Evolutionary conservation across 1,140 invertebrate genomes (phyloP).

Genomic region (Coenobita brevimanus): DNA sequence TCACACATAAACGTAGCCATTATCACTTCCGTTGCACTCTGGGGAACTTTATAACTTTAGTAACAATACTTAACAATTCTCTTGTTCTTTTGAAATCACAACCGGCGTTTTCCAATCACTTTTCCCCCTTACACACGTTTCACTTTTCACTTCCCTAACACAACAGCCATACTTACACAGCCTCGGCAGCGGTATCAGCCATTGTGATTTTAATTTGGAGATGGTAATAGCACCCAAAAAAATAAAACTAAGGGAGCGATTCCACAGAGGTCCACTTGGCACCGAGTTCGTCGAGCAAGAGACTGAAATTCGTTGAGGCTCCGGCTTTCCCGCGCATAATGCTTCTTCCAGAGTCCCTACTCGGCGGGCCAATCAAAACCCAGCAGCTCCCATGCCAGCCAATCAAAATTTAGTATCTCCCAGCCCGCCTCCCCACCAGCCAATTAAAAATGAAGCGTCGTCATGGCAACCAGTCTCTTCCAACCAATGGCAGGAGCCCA

Average conservation of each 20-base stretch:
- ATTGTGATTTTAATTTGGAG: slow-evolving; percentile 29
- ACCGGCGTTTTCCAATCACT: background rate
- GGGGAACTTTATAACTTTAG: too few species aligned
- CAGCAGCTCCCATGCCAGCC: background rate
- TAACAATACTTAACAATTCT: too few species aligned
- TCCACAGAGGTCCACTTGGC: slow-evolving; percentile 51
- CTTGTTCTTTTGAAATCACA: background rate
- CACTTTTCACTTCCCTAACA: background rate
- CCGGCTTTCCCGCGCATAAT: slow-evolving; percentile 43
- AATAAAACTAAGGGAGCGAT: slow-evolving; percentile 19
- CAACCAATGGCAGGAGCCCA: too few species aligned
- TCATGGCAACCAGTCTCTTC: too few species aligned
- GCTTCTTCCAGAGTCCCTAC: slow-evolving; percentile 26
- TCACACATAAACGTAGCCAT: too few species aligned
- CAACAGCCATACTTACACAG: slow-evolving; percentile 46
- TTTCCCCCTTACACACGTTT: background rate
- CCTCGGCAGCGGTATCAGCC: slow-evolving; percentile 52
- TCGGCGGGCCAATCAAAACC: background rate
- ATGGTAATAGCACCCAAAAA: background rate
- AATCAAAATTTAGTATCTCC: background rate
- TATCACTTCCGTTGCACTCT: too few species aligned
- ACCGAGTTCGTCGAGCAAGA: slow-evolving; percentile 48
- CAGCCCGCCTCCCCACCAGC: too few species aligned
- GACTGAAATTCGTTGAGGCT: slow-evolving; percentile 45
- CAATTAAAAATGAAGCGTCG: too few species aligned